Conservation (phyloP, 1,140 invertebrate genomes). For the Vanessa atalanta region DNA sequence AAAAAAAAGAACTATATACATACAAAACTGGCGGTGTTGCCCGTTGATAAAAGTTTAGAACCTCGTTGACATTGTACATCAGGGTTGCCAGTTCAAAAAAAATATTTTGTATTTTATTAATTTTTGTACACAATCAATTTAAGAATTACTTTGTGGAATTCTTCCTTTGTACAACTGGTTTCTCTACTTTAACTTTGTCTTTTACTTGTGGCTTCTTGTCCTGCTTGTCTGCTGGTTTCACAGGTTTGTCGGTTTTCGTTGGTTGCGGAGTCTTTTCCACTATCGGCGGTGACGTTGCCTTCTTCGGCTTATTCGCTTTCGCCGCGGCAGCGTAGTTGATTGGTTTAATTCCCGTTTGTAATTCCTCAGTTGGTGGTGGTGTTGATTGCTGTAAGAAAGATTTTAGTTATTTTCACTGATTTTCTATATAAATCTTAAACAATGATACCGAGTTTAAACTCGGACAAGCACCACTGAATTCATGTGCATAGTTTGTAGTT, state of each 20-base stretch:
- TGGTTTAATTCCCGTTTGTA: conserved; percentile 53
- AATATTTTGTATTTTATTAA: neutral
- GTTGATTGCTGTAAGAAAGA: conserved; percentile 43
- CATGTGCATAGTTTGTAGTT: no score
- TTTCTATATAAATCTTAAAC: no score
- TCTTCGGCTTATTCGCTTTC: conserved; percentile 66
- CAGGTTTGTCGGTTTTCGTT: conserved; percentile 39
- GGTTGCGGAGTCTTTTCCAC: conserved; percentile 29
- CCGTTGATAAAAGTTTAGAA: neutral
- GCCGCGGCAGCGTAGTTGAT: conserved; percentile 75
- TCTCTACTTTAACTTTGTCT: conserved; percentile 36
- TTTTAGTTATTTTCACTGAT: neutral
- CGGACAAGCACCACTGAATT: no score
- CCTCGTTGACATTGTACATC: neutral
- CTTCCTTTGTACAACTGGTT: conserved; percentile 54
- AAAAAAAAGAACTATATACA: conserved; percentile 25
- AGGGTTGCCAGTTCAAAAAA: conserved; percentile 20
- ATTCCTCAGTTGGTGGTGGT: conserved; percentile 46
- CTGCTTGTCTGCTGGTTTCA: conserved; percentile 32
- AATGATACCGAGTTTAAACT: no score
- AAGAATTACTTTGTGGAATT: conserved; percentile 55
- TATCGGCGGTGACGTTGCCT: conserved; percentile 44
- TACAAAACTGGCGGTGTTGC: conserved; percentile 17
- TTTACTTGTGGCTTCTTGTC: conserved; percentile 37
- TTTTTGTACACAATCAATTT: conserved; percentile 19